Evolutionary conservation across 2,797 vertebrate genomes (phyloP).

Genomic region (Cirrhinus molitorella): DNA sequence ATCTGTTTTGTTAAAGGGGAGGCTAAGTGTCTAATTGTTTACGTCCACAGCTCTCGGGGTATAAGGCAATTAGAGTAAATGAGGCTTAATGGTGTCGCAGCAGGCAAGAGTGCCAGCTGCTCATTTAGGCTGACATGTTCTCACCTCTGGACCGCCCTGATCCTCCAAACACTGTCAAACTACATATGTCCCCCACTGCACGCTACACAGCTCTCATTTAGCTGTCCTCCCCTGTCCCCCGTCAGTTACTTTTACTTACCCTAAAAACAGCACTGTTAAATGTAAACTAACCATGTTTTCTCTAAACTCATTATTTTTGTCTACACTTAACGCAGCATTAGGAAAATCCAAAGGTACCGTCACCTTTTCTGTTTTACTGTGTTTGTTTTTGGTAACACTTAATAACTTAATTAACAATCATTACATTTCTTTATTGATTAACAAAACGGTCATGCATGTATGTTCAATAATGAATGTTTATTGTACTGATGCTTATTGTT

Average conservation of each 20-base stretch:
- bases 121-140: constrained; percentile 58
- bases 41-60: constrained; percentile 46
- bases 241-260: neutral
- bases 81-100: constrained; percentile 55
- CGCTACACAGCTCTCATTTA: neutral
- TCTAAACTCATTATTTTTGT: constrained; percentile 59
- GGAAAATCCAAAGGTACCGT: constrained; percentile 99
- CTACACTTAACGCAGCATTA: constrained; percentile 94
- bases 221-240: neutral
- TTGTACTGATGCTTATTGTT: neutral
- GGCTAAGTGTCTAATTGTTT: constrained; percentile 39
- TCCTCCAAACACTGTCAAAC: constrained; percentile 39
- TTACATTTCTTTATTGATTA: neutral
- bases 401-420: neutral
- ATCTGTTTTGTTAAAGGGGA: constrained; percentile 12
- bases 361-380: constrained; percentile 27
- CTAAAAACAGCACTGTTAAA: neutral
- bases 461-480: neutral
- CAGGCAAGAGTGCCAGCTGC: constrained; percentile 50
- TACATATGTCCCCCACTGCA: constrained; percentile 18
- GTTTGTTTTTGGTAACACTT: constrained; percentile 3
- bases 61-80: constrained; percentile 64
- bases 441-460: neutral
- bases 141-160: constrained; percentile 56
- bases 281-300: constrained; percentile 13